These are phyloP conservation scores for Leiothrix lutea DNA, from an alignment of 2,113 vertebrate species.

Conservation along the genomic window DNA sequence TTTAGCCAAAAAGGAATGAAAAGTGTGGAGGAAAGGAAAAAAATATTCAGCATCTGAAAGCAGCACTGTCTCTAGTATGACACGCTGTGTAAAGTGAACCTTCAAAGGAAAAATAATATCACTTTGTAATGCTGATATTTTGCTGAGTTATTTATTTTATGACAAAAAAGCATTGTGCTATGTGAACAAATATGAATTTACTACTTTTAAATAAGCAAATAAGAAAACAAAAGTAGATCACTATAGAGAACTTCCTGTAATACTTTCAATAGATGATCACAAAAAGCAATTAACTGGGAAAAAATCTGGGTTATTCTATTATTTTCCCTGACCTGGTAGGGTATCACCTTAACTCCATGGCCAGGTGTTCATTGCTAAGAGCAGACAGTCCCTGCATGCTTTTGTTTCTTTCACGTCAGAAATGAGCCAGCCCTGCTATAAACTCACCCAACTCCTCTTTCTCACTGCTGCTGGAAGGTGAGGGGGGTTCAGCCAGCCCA, in stretches of 20 bases:
- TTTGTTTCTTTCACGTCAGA: background rate
- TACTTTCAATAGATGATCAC: background rate
- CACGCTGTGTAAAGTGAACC: slow-evolving; percentile 10
- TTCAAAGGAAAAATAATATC: slow-evolving; percentile 56
- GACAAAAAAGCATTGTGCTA: slow-evolving; percentile 25
- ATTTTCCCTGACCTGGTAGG: background rate
- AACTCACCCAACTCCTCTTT: background rate
- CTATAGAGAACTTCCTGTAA: background rate
- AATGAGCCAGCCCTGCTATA: background rate
- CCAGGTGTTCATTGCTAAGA: background rate
- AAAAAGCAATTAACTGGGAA: background rate
- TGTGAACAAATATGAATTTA: slow-evolving; percentile 1
- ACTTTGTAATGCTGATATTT: slow-evolving; percentile 60
- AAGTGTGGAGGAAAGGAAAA: background rate
- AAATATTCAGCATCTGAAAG: background rate
- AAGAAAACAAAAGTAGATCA: slow-evolving; percentile 19
- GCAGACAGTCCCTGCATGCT: background rate
- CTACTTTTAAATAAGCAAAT: slow-evolving; percentile 10
- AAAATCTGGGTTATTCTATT: background rate
- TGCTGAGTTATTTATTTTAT: slow-evolving; percentile 47
- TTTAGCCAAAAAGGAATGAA: slow-evolving; percentile 5
- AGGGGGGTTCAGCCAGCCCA: background rate
- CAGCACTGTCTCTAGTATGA: slow-evolving; percentile 15
- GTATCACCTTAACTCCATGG: background rate
- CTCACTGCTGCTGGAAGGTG: too few relatives aligned